phyloP scores from a whole-genome alignment of 2,797 vertebrate species.

The Pangasius djambal region DNA sequence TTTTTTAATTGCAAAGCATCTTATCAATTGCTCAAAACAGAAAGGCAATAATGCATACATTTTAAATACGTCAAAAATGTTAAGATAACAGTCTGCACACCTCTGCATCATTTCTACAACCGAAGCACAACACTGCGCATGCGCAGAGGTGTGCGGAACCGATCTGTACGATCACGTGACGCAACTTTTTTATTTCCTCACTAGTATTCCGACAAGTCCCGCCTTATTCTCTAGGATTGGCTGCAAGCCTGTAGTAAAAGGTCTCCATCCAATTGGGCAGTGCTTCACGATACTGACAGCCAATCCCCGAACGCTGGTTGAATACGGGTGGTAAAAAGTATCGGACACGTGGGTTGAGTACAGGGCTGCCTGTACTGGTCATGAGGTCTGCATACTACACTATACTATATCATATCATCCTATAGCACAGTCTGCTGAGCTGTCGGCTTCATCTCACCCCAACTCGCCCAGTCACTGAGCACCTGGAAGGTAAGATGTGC shows the following conservation, averaged over 20 bases:
- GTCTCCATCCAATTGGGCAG: background rate
- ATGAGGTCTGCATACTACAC: background rate
- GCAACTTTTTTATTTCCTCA: background rate
- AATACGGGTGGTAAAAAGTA: slow-evolving; percentile 16
- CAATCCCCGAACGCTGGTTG: background rate
- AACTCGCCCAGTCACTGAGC: background rate
- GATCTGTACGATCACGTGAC: background rate
- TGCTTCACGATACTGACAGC: background rate
- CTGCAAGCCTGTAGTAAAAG: too few species aligned
- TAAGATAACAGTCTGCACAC: background rate
- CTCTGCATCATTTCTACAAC: background rate
- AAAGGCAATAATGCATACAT: background rate
- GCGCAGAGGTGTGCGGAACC: background rate
- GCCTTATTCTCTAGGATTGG: background rate
- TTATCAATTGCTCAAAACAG: background rate
- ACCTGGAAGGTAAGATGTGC: slow-evolving; percentile 10
- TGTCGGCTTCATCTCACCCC: background rate
- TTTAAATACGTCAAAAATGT: background rate
- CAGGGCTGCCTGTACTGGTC: background rate
- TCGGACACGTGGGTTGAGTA: slow-evolving; percentile 19
- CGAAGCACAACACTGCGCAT: background rate
- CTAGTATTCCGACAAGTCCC: background rate
- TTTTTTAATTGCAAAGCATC: background rate
- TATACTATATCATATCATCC: background rate
- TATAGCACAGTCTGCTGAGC: background rate